Conservation (phyloP, 37 sponge, comb jelly and placozoan species). For the Geodia barretti region DNA sequence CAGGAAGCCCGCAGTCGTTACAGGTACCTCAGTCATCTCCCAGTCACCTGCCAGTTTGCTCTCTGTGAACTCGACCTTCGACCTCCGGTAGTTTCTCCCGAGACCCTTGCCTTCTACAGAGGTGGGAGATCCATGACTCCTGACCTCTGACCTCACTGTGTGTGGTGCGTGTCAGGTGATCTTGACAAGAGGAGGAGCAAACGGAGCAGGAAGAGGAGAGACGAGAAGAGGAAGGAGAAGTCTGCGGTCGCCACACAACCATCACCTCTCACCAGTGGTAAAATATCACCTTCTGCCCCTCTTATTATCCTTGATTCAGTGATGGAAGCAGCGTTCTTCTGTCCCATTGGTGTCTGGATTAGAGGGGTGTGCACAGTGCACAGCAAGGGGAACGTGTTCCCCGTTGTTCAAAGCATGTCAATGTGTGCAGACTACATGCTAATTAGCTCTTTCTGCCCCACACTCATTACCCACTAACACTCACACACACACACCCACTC, state of each 20-base stretch:
- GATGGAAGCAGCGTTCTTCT: no score
- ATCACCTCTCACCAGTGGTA: not conserved
- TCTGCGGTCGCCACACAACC: not conserved
- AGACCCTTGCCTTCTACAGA: constrained; percentile 56
- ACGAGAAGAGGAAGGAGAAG: constrained; percentile 55
- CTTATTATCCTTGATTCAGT: not conserved
- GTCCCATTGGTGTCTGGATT: no score
- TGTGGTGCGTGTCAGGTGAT: constrained; percentile 18
- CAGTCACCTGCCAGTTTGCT: constrained; percentile 78
- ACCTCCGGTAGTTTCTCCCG: constrained; percentile 64
- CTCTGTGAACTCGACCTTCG: constrained; percentile 85
- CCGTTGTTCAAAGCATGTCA: no score
- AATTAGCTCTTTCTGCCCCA: not conserved
- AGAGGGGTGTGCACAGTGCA: no score
- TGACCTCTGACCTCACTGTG: not conserved
- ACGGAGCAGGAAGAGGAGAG: constrained; percentile 60
- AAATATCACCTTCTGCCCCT: not conserved
- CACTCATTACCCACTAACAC: not conserved
- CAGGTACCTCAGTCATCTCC: constrained; percentile 83
- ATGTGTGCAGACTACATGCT: no score
- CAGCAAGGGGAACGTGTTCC: no score
- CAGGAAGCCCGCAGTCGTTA: constrained; percentile 71
- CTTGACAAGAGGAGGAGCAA: constrained; percentile 52
- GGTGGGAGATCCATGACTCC: no score
- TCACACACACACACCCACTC: not conserved